Evolutionary conservation across 2,113 vertebrate species (phyloP).

Genomic region (Progne subis): DNA sequence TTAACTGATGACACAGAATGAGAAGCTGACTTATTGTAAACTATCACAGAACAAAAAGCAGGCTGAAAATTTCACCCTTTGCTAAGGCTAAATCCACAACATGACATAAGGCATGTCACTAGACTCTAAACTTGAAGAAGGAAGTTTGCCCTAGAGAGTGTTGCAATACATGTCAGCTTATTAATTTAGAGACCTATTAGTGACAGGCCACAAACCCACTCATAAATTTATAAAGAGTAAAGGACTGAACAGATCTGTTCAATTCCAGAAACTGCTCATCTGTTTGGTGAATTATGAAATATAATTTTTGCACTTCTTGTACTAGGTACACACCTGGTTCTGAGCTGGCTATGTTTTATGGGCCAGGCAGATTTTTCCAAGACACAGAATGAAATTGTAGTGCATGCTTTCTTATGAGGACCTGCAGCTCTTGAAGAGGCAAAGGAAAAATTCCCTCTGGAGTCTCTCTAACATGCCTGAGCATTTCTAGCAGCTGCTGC

Average conservation of each 20-base stretch:
- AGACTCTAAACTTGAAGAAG: conserved; percentile 11
- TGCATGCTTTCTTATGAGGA: background rate
- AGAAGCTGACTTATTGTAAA: conserved; percentile 8
- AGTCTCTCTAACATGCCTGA: background rate
- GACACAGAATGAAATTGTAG: background rate
- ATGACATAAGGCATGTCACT: background rate
- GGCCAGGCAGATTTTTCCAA: background rate
- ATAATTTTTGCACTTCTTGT: background rate
- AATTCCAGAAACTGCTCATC: background rate
- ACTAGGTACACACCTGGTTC: background rate
- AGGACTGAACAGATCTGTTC: background rate
- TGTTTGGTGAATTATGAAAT: conserved; percentile 37
- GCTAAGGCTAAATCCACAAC: background rate
- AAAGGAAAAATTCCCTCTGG: background rate
- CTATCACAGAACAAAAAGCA: background rate
- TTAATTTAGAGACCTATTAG: conserved; percentile 57
- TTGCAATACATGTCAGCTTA: conserved; percentile 18
- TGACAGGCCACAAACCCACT: conserved; percentile 50
- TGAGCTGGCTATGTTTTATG: background rate
- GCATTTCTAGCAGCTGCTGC: background rate
- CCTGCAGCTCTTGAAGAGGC: background rate
- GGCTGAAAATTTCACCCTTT: conserved; percentile 1
- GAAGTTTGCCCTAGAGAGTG: conserved; percentile 42
- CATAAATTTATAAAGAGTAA: conserved; percentile 48
- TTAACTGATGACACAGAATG: background rate